Percentiles rank a stretch among this genome's conserved stretches.
Evolutionary conservation across 2,113 vertebrate species (phyloP).

Genomic region (Python bivittatus): DNA sequence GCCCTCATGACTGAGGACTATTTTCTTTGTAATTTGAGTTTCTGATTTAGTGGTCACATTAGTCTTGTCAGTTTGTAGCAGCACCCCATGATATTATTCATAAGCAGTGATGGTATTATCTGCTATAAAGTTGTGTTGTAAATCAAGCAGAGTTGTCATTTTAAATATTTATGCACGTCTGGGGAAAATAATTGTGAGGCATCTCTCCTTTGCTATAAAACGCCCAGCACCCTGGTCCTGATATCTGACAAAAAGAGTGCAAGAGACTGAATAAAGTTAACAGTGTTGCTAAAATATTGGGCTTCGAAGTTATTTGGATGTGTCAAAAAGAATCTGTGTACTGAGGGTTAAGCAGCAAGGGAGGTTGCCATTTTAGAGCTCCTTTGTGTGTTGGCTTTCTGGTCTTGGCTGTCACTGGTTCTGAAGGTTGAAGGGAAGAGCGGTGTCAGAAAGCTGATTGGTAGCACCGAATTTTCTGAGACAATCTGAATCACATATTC

Average conservation of each 20-base stretch:
- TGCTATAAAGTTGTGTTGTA: slow-evolving; percentile 82
- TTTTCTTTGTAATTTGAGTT: slow-evolving; percentile 84
- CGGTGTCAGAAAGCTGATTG: slow-evolving; percentile 92
- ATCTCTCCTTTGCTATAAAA: slow-evolving; percentile 77
- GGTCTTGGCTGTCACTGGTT: slow-evolving; percentile 92
- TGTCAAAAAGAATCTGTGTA: slow-evolving; percentile 88
- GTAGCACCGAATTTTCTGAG: slow-evolving; percentile 89
- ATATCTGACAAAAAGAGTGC: slow-evolving; percentile 56
- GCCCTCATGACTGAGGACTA: slow-evolving; percentile 76
- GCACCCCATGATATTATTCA: slow-evolving; percentile 82
- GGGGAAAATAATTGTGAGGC: slow-evolving; percentile 76
- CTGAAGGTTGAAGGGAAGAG: slow-evolving; percentile 92
- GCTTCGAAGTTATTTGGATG: slow-evolving; percentile 81
- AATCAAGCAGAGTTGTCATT: slow-evolving; percentile 82
- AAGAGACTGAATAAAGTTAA: slow-evolving; percentile 78
- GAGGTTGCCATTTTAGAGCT: slow-evolving; percentile 84
- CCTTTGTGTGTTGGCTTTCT: slow-evolving; percentile 92
- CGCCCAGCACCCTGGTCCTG: slow-evolving; percentile 67
- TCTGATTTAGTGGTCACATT: slow-evolving; percentile 85
- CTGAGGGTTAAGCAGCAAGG: slow-evolving; percentile 80
- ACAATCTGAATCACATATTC: slow-evolving; percentile 95
- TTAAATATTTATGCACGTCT: slow-evolving; percentile 81
- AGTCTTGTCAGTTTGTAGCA: slow-evolving; percentile 82
- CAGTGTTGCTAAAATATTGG: slow-evolving; percentile 82
- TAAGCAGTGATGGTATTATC: slow-evolving; percentile 83